Base-by-base conservation (phyloP, 2,888 invertebrate genomes). In the Diadromus collaris region DNA sequence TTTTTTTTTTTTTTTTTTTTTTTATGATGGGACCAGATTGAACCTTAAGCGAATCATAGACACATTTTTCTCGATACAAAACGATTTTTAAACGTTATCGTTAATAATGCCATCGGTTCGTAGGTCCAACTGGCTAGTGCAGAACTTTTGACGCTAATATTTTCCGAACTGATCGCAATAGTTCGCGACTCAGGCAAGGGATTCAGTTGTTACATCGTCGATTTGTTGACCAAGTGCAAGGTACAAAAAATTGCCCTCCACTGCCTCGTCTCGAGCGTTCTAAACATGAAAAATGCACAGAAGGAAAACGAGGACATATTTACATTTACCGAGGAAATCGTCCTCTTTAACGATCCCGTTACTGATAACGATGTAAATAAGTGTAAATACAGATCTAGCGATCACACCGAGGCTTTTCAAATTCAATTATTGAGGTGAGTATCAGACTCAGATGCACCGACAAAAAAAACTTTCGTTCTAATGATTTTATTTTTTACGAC, bases 191-290 rank as follows among this genome's bases (percentile, higher is more conserved):
- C 95, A 89, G 95, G 95, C 0, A 95, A 94, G 87, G 95, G 95
- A 1, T 94, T 96, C 87, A 94, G 95, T 13, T 95, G 94, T 84
- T 97, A 95, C 88, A 94, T 96, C 80, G 94, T 94, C 16, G 96
- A 96, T 90, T 91, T 95, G 83, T 91, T 97, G 86, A 92, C 93
- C 3, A 94, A 95, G 81, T 96, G 96, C 86, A 97, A 97, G 90
- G 92, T 97, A 63, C 97, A 97, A 90, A 97, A 97, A 88, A 95
- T 96, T 29, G 93, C 96, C 61, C 92, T 97, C 64, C 96, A 97
- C 89, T 96, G 96, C 87, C 91, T 97, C 24, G 93, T 96, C 65
- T 95, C 96, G 3, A 95, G 95, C 21, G 95, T 97, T 2, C 92
- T 94, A 85, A 93, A 93, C 83, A 93, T 93, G 89, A 91, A 90